Evolutionary conservation across 2,113 vertebrate species (phyloP).

Genomic region (Pitta sordida): DNA sequence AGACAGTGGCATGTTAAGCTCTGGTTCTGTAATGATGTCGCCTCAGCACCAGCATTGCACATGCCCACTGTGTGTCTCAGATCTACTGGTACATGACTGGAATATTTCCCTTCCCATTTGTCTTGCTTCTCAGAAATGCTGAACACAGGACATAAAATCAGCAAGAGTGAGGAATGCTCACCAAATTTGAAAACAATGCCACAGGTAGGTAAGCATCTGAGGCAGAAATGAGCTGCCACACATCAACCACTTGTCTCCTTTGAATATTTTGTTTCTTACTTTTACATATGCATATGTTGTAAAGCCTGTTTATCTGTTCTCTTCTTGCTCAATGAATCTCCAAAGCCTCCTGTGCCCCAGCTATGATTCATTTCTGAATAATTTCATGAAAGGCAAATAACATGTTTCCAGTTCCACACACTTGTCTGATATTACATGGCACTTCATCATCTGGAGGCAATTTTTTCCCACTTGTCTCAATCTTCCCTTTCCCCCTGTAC

Average conservation of each 20-base stretch:
- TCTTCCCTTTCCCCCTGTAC: not conserved
- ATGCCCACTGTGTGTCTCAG: not conserved
- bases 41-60: not conserved
- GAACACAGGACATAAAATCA: not conserved
- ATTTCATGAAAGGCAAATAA: conserved; percentile 33
- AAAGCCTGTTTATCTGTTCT: conserved; percentile 27
- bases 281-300: not conserved
- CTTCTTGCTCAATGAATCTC: not conserved
- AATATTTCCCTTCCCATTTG: not conserved
- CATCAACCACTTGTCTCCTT: not conserved
- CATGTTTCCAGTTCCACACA: not conserved
- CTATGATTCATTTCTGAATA: conserved; percentile 32
- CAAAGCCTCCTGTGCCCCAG: not conserved
- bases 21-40: not conserved
- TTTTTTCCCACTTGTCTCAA: not conserved
- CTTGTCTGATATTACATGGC: not conserved
- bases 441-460: conserved; percentile 28
- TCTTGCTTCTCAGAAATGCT: not conserved
- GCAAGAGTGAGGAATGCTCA: not conserved
- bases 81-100: not conserved
- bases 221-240: not conserved
- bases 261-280: not conserved
- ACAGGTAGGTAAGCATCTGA: not conserved
- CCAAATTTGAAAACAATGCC: not conserved
- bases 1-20: not conserved